Percentiles rank a stretch among this genome's conserved stretches.
Evolutionary conservation across 1,140 invertebrate genomes (phyloP).

Genomic region (Ostrea edulis): DNA sequence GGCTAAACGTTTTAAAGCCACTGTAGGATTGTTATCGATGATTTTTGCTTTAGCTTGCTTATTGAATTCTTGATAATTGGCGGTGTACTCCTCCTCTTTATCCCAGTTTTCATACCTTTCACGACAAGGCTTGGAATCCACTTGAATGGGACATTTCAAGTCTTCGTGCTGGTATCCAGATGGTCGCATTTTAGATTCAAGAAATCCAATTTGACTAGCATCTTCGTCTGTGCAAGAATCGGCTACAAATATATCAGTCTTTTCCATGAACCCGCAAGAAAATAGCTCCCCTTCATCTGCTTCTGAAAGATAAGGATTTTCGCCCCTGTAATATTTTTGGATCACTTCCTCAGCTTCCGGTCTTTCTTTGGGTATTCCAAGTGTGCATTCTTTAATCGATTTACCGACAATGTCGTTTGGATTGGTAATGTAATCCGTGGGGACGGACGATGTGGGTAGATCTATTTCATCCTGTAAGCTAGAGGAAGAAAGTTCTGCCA

Average conservation of each 20-base stretch:
- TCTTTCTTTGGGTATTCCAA: slow-evolving; percentile 43
- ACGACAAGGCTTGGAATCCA: slow-evolving; percentile 50
- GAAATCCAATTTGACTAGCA: slow-evolving; percentile 43
- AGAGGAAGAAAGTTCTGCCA: slow-evolving; percentile 33
- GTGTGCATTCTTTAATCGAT: slow-evolving; percentile 29
- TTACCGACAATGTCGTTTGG: neutral
- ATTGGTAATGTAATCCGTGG: neutral
- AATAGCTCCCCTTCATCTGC: slow-evolving; percentile 56
- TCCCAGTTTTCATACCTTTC: slow-evolving; percentile 51
- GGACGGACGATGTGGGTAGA: slow-evolving; percentile 18
- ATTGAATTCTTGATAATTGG: slow-evolving; percentile 44
- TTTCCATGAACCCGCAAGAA: slow-evolving; percentile 59
- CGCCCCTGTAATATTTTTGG: slow-evolving; percentile 44
- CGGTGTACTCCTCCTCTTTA: slow-evolving; percentile 38
- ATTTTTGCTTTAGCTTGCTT: slow-evolving; percentile 41
- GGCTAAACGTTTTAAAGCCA: slow-evolving; percentile 50
- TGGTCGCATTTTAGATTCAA: slow-evolving; percentile 45
- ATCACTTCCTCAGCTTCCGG: slow-evolving; percentile 38
- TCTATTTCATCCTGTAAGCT: neutral
- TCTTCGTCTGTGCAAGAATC: slow-evolving; percentile 54
- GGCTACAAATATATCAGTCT: slow-evolving; percentile 62
- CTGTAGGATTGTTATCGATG: slow-evolving; percentile 60
- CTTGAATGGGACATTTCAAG: slow-evolving; percentile 54
- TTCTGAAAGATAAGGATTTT: slow-evolving; percentile 53
- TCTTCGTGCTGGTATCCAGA: slow-evolving; percentile 54